These are phyloP conservation scores for Alosa alosa DNA, from an alignment of 2,113 vertebrate species.

Conservation along the genomic window DNA sequence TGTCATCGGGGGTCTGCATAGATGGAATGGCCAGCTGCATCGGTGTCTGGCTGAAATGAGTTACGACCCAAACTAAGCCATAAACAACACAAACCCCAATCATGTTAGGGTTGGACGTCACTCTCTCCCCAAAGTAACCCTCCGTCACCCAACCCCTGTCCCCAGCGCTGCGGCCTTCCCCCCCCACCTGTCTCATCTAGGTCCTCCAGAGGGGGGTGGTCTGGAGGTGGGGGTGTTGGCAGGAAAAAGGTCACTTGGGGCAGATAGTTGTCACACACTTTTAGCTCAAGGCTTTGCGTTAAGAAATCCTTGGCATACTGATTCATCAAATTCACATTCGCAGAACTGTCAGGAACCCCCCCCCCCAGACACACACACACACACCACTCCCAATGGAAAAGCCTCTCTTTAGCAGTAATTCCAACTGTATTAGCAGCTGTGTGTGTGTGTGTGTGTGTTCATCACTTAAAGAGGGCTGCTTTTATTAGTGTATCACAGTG, in stretches of 20 bases:
- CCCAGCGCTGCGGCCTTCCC: not conserved
- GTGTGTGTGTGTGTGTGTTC: not conserved
- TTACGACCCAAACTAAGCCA: constrained; percentile 35
- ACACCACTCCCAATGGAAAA: constrained; percentile 45
- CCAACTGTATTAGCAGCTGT: constrained; percentile 59
- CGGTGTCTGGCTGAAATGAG: constrained; percentile 38
- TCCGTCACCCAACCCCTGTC: not conserved
- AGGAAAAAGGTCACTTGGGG: constrained; percentile 32
- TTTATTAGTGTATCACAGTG: constrained; percentile 59
- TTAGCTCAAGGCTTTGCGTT: constrained; percentile 47
- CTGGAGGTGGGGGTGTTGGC: not conserved
- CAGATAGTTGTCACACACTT: constrained; percentile 49
- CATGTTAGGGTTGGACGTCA: constrained; percentile 30
- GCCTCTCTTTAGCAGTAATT: constrained; percentile 56
- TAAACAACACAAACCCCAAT: constrained; percentile 43
- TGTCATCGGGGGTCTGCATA: constrained; percentile 31
- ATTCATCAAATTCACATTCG: constrained; percentile 57
- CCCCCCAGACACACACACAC: not conserved
- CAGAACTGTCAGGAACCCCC: constrained; percentile 43
- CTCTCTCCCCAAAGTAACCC: not conserved
- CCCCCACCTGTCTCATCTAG: not conserved
- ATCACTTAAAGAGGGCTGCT: constrained; percentile 41
- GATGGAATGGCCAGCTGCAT: constrained; percentile 42
- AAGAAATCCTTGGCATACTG: constrained; percentile 47
- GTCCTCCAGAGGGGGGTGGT: not conserved